These are phyloP conservation scores for Hycleus cichorii DNA, from an alignment of 1,140 invertebrate genomes.

Conservation along the genomic window DNA sequence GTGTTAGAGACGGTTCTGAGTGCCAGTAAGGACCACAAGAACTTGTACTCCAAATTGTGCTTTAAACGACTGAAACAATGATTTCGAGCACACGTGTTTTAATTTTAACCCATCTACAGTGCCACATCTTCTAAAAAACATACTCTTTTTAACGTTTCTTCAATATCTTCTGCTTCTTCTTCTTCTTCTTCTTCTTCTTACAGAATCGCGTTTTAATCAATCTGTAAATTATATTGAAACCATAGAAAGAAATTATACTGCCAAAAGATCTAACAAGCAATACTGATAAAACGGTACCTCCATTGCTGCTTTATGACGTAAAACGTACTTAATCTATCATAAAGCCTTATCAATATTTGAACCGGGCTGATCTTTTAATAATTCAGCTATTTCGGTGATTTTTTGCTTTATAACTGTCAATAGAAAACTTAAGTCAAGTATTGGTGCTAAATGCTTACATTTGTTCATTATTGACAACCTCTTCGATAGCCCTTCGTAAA, in stretches of 20 bases:
- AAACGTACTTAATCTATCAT: conserved; percentile 49
- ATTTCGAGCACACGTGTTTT: no score
- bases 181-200: no score
- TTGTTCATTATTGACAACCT: conserved; percentile 15
- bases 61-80: no score
- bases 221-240: no score
- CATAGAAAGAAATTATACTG: not conserved
- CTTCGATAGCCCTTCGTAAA: conserved; percentile 18
- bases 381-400: not conserved
- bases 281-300: conserved; percentile 39
- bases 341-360: conserved; percentile 37
- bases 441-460: not conserved
- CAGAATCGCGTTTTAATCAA: no score
- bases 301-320: conserved; percentile 30
- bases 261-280: conserved; percentile 38
- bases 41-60: no score
- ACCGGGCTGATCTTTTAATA: conserved; percentile 36
- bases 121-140: no score
- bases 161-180: no score
- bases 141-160: not conserved
- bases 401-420: conserved; percentile 6
- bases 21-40: no score
- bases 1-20: no score
- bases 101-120: no score
- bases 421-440: not conserved